A percentile compares a stretch with the other conserved stretches of the same genome.
Evolutionary conservation across 2,113 vertebrate genomes (phyloP).

Genomic region (Phalacrocorax pelagicus): DNA sequence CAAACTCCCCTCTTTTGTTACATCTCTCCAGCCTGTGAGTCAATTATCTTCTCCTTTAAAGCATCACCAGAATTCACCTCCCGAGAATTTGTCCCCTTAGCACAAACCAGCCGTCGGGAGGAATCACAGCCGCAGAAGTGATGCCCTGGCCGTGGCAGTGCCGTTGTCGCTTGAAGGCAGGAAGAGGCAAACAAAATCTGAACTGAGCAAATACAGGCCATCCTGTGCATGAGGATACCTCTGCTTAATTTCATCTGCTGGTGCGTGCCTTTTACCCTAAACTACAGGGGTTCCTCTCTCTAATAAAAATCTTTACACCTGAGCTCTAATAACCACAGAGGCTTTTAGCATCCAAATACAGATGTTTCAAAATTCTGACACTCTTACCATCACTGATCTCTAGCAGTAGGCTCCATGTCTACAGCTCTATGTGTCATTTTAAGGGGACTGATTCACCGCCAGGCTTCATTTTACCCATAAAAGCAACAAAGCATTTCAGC

Average conservation of each 20-base stretch:
- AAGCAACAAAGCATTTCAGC: neutral
- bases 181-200: neutral
- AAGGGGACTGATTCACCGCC: neutral
- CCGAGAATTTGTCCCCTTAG: neutral
- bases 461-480: neutral
- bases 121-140: neutral
- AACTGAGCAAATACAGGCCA: neutral
- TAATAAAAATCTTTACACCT: neutral
- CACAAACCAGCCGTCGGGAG: accelerated
- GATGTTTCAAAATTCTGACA: neutral
- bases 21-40: accelerated
- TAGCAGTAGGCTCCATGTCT: neutral
- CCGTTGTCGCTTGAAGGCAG: neutral
- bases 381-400: neutral
- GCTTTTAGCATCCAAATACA: neutral
- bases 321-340: neutral
- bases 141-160: neutral
- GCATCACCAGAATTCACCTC: neutral
- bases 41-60: neutral
- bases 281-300: neutral
- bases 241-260: neutral
- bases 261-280: neutral
- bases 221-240: neutral
- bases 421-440: neutral
- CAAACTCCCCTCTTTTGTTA: neutral